Evolutionary conservation across 2,797 vertebrate species (phyloP), one percentile per base, ranked within the genome.

Genomic region (Champsocephalus gunnari): DNA sequence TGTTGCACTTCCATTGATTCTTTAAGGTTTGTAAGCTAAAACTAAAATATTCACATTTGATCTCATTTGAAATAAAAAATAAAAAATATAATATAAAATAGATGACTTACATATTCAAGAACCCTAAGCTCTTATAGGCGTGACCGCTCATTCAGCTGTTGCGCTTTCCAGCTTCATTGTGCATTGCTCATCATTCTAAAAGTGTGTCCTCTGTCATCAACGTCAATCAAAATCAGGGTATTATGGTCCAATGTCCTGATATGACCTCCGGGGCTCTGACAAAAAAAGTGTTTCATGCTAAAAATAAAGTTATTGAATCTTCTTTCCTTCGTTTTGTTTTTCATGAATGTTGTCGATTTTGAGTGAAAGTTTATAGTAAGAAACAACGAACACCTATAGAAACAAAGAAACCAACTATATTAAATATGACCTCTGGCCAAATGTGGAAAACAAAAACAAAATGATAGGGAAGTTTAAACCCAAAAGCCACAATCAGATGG

Each of bases 401-500:
- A 70, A 63, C 63, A 78, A 44, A 64, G 19, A 71, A 83, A 49
- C 17, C 32, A 79, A 81, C 32, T 41, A 59, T 74, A 84, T 79
- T 79, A 83, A 81, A 79, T 71, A 73, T 60, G 70, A 79, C 54
- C 19, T 80, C 67, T 32, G 41, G 17, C 55, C 50, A 72, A 61
- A 61, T 61, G 55, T 75, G 81, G 73, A 79, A 69, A 71, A 56
- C 81, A 78, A 38, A 38, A 79, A 28, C 85, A 81, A 91, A 95
- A 94, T 94, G 79, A 95, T 76, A 94, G 92, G 87, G 82, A 75
- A 84, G 79, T 87, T 77, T 81, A 92, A 93, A 94, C 66, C 91
- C 93, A 84, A 67, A 88, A 92, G 74, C 90, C 91, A 89, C 89
- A 89, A 77, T 86, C 84, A 89, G 81, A 81, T 81, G 82, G 80